phyloP scores from a whole-genome alignment of 2,113 vertebrate species.

The Leptobrachium ailaonicum region DNA sequence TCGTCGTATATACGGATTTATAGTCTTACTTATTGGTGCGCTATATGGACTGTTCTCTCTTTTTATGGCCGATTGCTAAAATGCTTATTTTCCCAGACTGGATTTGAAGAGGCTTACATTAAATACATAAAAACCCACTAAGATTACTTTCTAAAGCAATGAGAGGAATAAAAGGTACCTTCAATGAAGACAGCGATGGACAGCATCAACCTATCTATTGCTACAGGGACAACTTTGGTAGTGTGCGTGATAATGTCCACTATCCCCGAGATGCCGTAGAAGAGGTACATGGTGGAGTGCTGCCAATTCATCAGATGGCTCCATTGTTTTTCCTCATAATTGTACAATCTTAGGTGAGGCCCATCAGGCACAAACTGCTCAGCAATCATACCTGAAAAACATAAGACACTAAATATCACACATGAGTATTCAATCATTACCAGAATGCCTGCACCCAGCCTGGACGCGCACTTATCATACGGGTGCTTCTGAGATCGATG shows the following conservation, averaged over 20 bases:
- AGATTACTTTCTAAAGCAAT: neutral
- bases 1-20: no score
- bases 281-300: slow-evolving; percentile 92
- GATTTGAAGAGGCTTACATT: no score
- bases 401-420: slow-evolving; percentile 1
- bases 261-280: slow-evolving; percentile 80
- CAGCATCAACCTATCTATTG: slow-evolving; percentile 81
- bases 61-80: no score
- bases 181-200: slow-evolving; percentile 87
- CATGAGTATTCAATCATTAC: no score
- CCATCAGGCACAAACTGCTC: slow-evolving; percentile 82
- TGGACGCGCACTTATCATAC: no score
- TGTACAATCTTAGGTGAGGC: slow-evolving; percentile 78
- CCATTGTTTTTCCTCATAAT: slow-evolving; percentile 80
- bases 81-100: no score
- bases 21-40: no score
- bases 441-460: no score
- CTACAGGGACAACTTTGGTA: slow-evolving; percentile 71
- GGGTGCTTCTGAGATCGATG: no score
- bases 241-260: slow-evolving; percentile 76
- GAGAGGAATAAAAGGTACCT: slow-evolving; percentile 61
- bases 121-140: no score
- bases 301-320: slow-evolving; percentile 86
- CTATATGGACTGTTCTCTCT: no score
- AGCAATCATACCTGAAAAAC: slow-evolving; percentile 77